Percentiles rank a stretch among this genome's conserved stretches.
These are phyloP conservation scores for Pocillopora verrucosa DNA, from an alignment of 64 coral and sea anemone species.

Conservation along the genomic window DNA sequence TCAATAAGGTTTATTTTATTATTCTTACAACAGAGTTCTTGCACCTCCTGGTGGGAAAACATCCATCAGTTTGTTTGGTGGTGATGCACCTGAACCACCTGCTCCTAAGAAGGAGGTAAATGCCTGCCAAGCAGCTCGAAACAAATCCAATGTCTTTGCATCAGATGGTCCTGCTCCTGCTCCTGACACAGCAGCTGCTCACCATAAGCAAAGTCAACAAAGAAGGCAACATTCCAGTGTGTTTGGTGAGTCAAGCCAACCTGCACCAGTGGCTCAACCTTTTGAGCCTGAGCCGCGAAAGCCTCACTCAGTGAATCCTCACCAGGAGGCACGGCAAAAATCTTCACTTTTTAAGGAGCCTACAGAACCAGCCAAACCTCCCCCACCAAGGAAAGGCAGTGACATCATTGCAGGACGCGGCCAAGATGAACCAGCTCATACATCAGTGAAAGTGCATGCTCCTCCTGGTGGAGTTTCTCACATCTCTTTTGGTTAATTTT, in stretches of 20 bases:
- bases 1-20: too few relatives aligned
- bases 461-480: constrained; percentile 84
- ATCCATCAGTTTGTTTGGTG: constrained; percentile 77
- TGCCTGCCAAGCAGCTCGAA: constrained; percentile 78
- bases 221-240: constrained; percentile 65
- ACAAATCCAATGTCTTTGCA: constrained; percentile 92
- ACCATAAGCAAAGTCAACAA: constrained; percentile 53
- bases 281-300: constrained; percentile 32
- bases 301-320: constrained; percentile 27
- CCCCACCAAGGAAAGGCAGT: constrained; percentile 34
- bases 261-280: background rate
- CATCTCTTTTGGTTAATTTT: constrained; percentile 71
- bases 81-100: constrained; percentile 10
- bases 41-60: constrained; percentile 98
- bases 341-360: constrained; percentile 52
- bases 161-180: background rate
- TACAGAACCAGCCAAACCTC: constrained; percentile 17
- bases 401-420: constrained; percentile 37
- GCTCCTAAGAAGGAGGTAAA: constrained; percentile 63
- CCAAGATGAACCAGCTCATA: constrained; percentile 58
- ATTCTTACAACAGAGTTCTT: constrained; percentile 52
- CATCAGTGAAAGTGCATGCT: constrained; percentile 69
- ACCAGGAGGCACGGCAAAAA: constrained; percentile 65
- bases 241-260: constrained; percentile 41
- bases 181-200: background rate